Conservation (phyloP, 2,888 invertebrate species). For the Ormyrus rosae region DNA sequence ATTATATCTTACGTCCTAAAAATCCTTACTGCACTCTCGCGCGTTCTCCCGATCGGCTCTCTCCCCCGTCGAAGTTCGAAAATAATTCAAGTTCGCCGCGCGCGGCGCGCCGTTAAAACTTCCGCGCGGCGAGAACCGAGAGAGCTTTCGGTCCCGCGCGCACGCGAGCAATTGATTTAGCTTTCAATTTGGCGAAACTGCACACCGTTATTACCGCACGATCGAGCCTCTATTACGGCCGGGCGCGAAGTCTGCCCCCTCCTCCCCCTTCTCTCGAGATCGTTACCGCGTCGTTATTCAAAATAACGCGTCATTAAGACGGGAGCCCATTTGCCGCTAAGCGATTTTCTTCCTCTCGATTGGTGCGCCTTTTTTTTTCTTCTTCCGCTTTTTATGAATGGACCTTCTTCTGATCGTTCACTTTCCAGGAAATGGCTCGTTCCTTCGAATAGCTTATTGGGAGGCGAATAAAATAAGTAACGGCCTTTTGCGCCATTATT, state of each 20-base stretch:
- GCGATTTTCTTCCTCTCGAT: slow-evolving; percentile 2
- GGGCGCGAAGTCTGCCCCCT: not conserved
- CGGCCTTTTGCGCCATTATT: too few relatives aligned
- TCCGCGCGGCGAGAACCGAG: not conserved
- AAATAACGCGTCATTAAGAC: slow-evolving; percentile 42
- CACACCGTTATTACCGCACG: slow-evolving; percentile 7
- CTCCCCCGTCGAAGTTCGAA: not conserved
- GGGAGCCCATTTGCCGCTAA: slow-evolving; percentile 33
- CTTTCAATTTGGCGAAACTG: slow-evolving; percentile 39
- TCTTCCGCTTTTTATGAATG: too few relatives aligned
- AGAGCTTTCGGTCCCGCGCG: not conserved
- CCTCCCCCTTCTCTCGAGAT: not conserved
- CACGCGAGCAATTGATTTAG: slow-evolving; percentile 20
- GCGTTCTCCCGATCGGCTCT: too few relatives aligned
- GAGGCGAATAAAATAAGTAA: too few relatives aligned
- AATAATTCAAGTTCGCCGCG: slow-evolving; percentile 20
- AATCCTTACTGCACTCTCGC: too few relatives aligned
- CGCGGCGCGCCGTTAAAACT: not conserved
- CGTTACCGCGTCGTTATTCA: slow-evolving; percentile 36
- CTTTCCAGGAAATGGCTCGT: too few relatives aligned
- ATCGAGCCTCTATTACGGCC: not conserved
- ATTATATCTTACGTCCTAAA: too few relatives aligned
- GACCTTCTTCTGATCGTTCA: too few relatives aligned
- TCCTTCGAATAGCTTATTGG: too few relatives aligned
- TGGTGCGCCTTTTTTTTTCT: not conserved